A percentile compares a stretch with the other conserved stretches of the same genome.
Conservation (phyloP, 2,797 vertebrate species). For the Ceryle rudis region DNA sequence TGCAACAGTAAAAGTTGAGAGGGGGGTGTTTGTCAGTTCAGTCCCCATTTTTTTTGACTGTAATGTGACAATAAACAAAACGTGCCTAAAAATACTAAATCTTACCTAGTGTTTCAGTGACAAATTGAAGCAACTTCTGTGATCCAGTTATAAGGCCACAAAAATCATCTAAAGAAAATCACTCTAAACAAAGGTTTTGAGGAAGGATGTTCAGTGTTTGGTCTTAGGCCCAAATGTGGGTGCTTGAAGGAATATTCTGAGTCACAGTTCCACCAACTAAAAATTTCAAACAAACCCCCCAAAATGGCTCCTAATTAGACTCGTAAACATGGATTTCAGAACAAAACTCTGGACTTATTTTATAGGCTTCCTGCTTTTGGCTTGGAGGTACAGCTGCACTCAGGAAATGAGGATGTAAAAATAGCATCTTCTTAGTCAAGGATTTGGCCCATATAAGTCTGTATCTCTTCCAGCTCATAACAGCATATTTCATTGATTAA, state of each 20-base stretch:
- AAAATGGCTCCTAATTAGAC: background rate
- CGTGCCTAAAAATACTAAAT: background rate
- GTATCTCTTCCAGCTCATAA: constrained; percentile 15
- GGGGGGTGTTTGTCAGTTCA: background rate
- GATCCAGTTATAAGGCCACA: background rate
- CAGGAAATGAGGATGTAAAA: constrained; percentile 56
- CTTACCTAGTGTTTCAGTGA: background rate
- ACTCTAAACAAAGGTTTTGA: background rate
- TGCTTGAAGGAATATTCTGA: background rate
- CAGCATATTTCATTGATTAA: background rate
- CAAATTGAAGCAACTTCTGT: background rate
- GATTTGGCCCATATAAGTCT: background rate
- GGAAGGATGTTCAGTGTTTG: background rate
- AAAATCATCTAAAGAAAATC: background rate
- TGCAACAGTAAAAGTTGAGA: background rate
- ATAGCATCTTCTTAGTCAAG: constrained; percentile 41
- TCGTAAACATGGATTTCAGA: background rate
- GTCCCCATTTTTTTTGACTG: background rate
- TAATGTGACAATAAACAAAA: background rate
- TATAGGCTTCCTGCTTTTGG: background rate
- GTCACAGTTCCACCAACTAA: background rate
- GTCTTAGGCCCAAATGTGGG: background rate
- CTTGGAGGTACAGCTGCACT: constrained; percentile 7
- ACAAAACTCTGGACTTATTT: background rate
- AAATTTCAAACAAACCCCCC: background rate